Base-by-base conservation (phyloP, 2,888 invertebrate species). In the Apamea crenata region DNA sequence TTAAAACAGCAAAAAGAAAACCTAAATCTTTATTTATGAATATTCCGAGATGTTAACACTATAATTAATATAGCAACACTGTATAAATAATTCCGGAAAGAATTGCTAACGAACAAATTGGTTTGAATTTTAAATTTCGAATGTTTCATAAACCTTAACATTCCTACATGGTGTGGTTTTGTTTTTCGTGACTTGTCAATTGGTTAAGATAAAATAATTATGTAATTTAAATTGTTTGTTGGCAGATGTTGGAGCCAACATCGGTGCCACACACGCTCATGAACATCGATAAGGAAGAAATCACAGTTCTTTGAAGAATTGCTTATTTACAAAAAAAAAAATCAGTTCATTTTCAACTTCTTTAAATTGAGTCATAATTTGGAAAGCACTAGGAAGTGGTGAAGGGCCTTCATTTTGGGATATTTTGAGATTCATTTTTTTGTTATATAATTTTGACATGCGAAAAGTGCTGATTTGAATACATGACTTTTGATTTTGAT, bases 151-250 rank as follows among this genome's bases (percentile, higher is more conserved):
- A 79, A 71, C n/a, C 40, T 73, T 78, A 70, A 66, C 75, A 80
- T 40, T 40, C 40, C 40, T 81, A 79, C 67, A 80, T 76, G 78
- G 56, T 85, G 80, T 76, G 65, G 75, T 84, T 78, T 80, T 83
- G 67, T 82, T 74, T 78, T 74, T 88, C 89, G 89, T 89, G 89
- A 90, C 89, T 86, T 84, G 83, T 84, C 83, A 82, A 81, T 86
- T 80, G 75, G 83, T 81, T 53, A 76, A 74, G 59, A 82, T 83
- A 85, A 88, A 65, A 88, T 40, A 32, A 32, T n/a, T 87, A 81
- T 59, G n/a, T n/a, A 12, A 85, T 90, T 89, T 68, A 73, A 85
- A 81, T 79, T 65, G 14, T 47, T 78, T 25, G 69, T 74, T 70
- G 29, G 29, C 32, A 83, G 66, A 85, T 72, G 8, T 74, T 80